Evolutionary conservation across 2,888 invertebrate species (phyloP).

Genomic region (Diloba caeruleocephala): DNA sequence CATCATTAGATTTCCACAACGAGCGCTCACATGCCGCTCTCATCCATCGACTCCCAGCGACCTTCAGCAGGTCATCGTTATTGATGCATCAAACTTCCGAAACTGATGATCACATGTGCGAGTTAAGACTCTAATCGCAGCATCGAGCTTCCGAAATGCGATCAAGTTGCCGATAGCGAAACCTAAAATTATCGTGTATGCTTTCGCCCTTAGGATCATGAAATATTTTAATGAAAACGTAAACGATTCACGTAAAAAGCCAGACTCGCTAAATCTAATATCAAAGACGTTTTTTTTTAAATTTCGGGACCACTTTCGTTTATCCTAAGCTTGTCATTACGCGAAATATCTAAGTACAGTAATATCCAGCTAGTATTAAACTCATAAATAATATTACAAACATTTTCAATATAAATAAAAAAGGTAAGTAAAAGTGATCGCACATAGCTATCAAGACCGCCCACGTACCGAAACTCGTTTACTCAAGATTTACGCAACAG

Average conservation of each 20-base stretch:
- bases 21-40: too few species aligned
- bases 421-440: slow-evolving; percentile 23
- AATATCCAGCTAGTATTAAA: slow-evolving; percentile 36
- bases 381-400: slow-evolving; percentile 31
- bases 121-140: too few species aligned
- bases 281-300: slow-evolving; percentile 41
- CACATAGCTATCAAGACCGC: slow-evolving; percentile 54
- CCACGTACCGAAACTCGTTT: slow-evolving; percentile 63
- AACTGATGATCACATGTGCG: too few species aligned
- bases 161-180: too few species aligned
- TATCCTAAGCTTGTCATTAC: slow-evolving; percentile 27
- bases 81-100: too few species aligned
- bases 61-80: too few species aligned
- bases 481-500: slow-evolving; percentile 59
- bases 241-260: slow-evolving; percentile 31
- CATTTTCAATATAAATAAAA: slow-evolving; percentile 21
- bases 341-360: slow-evolving; percentile 19
- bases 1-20: too few species aligned
- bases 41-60: too few species aligned
- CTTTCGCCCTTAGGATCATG: slow-evolving; percentile 7
- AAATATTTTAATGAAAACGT: slow-evolving; percentile 41
- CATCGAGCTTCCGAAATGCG: too few species aligned
- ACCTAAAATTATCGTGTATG: too few species aligned
- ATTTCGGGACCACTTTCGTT: slow-evolving; percentile 30
- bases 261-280: slow-evolving; percentile 22